Evolutionary conservation across 2,113 vertebrate species (phyloP).

Genomic region (Antigone vipio): DNA sequence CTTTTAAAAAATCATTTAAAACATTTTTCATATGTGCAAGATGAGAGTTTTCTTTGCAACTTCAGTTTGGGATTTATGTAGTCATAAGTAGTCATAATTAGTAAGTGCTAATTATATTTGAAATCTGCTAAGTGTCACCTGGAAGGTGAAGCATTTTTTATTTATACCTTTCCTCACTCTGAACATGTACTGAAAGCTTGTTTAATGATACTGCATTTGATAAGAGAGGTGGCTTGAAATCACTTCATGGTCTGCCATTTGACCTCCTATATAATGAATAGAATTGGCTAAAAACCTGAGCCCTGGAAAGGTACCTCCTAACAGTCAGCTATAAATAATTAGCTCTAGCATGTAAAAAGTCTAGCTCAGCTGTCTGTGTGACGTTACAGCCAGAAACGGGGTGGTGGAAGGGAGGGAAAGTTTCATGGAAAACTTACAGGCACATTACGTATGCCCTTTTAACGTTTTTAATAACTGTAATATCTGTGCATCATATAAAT

Average conservation of each 20-base stretch:
- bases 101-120: not conserved
- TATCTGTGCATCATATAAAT: not conserved
- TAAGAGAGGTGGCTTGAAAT: not conserved
- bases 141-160: not conserved
- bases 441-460: not conserved
- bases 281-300: not conserved
- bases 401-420: not conserved
- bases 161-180: not conserved
- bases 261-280: not conserved
- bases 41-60: not conserved
- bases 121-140: not conserved
- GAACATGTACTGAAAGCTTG: not conserved
- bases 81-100: not conserved
- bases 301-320: not conserved
- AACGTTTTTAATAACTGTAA: not conserved
- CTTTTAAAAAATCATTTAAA: not conserved
- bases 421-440: not conserved
- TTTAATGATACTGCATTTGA: not conserved
- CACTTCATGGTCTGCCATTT: not conserved
- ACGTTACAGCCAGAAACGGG: not conserved
- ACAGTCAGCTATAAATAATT: not conserved
- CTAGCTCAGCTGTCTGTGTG: not conserved
- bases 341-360: not conserved
- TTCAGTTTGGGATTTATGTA: not conserved
- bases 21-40: not conserved